A percentile compares a stretch with the other conserved stretches of the same genome.
Conservation (phyloP, 2,113 vertebrate species). For the Cettia cetti region DNA sequence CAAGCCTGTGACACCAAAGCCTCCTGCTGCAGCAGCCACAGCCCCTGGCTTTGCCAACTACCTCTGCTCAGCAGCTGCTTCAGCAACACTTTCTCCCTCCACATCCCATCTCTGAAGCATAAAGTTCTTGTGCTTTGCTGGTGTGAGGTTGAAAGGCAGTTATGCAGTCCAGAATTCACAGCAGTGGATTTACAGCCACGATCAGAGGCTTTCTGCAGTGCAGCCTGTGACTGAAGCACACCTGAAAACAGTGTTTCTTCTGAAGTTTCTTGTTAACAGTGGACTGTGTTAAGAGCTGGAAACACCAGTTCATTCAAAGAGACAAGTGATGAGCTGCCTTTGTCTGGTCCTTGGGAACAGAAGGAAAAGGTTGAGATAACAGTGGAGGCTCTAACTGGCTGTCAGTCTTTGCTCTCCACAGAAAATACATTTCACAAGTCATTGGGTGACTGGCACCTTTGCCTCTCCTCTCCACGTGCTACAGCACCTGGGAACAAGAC, state of each 20-base stretch:
- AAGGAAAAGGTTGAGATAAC: neutral
- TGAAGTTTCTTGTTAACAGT: neutral
- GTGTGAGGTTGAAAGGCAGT: neutral
- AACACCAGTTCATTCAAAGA: neutral
- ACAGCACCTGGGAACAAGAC: neutral
- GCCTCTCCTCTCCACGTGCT: neutral
- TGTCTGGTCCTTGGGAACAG: neutral
- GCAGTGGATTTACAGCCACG: neutral
- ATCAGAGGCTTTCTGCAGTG: neutral
- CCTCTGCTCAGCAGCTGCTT: neutral
- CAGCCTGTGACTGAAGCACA: neutral
- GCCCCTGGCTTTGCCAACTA: neutral
- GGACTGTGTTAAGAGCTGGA: fast-evolving
- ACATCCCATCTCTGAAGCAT: neutral
- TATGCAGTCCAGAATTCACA: neutral
- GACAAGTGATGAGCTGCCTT: neutral
- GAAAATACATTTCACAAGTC: neutral
- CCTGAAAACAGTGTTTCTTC: neutral
- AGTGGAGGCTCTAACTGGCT: neutral
- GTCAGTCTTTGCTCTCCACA: neutral
- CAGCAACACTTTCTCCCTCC: neutral
- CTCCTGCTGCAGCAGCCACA: neutral
- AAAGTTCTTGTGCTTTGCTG: neutral
- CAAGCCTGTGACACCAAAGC: neutral
- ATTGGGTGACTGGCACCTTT: neutral